Evolutionary conservation across 2,797 vertebrate species (phyloP), one percentile per base, ranked within the genome.

Genomic region (Okamejei kenojei): DNA sequence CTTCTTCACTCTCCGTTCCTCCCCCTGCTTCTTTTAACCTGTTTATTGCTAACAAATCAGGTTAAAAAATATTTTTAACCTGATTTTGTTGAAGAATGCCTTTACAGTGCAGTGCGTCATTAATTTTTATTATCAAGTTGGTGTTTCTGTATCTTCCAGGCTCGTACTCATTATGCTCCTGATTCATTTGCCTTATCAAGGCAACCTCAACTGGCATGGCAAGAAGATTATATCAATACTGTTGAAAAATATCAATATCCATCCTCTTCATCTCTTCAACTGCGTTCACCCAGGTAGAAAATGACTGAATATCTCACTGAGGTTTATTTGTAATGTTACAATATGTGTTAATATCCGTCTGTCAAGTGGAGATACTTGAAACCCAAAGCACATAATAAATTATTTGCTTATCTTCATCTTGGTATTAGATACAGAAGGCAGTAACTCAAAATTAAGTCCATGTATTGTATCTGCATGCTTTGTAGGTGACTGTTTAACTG

Each of bases 151-250:
- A n/a, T 58, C 77, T 21, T 76, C 94, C 93, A 94, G 95, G 86
- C 93, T 58, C 78, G 88, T 29, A n/a, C 74, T 91, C 93, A 71
- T 93, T 93, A 93, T 82, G 1, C 93, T 23, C 77, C 90, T 54
- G 93, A 93, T 76, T 94, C 94, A 90, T 74, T 95, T 94, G 93
- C 92, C 73, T 94, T 95, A 63, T 94, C 93, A 58, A 90, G 93
- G 95, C 94, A 93, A 84, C 95, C 96, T 58, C 96, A 95, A 93
- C 96, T 97, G 94, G 96, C 96, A 94, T 97, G 97, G 96, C 93
- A 94, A 21, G 93, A 94, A 93, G 94, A 93, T 94, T 95, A 94
- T 65, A 96, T 94, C 13, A 79, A 2, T 79, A 1, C 90, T 93
- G 61, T 68, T 93, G 90, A 88, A 19, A 92, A 92, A 58, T 76